These are phyloP conservation scores for Mus musculus DNA, from an alignment of 2,113 vertebrate genomes.

Conservation along the genomic window DNA sequence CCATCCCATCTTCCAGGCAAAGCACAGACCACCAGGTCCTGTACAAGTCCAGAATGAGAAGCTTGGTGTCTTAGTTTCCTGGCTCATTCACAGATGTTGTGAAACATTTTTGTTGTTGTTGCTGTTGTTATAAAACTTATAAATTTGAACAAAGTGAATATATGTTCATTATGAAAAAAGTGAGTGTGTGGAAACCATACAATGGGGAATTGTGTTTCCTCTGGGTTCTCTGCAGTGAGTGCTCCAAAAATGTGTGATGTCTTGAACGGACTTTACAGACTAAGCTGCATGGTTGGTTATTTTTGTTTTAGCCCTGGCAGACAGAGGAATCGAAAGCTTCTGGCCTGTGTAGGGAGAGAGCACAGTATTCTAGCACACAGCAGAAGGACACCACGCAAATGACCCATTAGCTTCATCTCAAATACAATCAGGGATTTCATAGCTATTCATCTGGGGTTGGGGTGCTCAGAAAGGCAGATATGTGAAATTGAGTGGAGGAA, in stretches of 20 bases:
- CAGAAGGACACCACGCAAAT: neutral
- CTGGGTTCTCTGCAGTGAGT: neutral
- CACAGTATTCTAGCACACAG: neutral
- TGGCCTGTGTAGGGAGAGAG: neutral
- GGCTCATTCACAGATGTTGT: neutral
- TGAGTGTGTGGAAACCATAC: neutral
- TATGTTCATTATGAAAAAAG: neutral
- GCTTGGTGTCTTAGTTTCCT: neutral
- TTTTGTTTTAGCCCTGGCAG: constrained; percentile 20
- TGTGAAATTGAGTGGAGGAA: neutral
- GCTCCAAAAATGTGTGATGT: neutral
- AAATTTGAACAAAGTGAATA: neutral
- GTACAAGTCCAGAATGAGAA: neutral
- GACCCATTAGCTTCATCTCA: constrained; percentile 5
- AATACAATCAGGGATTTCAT: neutral
- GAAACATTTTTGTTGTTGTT: neutral
- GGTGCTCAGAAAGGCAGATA: constrained; percentile 11
- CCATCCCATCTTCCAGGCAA: neutral
- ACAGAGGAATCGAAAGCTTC: neutral
- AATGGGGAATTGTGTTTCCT: neutral
- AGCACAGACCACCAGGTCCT: neutral
- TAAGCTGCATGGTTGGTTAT: neutral
- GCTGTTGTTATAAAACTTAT: constrained; percentile 7
- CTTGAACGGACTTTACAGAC: constrained; percentile 8
- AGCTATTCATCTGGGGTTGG: neutral